Evolutionary conservation across 2,113 vertebrate species (phyloP).

Genomic region (Ctenomys sociabilis): DNA sequence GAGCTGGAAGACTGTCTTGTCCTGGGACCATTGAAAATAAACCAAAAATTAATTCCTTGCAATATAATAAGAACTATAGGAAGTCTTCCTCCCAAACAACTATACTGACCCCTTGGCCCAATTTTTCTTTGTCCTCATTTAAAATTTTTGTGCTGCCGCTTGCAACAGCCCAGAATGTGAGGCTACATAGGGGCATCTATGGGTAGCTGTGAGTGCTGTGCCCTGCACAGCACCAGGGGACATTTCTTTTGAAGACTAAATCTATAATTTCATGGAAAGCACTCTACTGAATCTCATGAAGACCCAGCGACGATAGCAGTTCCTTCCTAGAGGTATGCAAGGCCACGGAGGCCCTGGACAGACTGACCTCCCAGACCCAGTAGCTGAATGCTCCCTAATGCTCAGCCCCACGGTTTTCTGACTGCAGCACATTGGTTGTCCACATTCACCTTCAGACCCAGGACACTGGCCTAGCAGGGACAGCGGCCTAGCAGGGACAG

Average conservation of each 20-base stretch:
- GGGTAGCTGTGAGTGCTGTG: not conserved
- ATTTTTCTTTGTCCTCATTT: constrained; percentile 9
- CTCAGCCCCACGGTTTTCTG: not conserved
- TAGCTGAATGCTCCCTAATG: not conserved
- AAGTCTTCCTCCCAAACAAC: not conserved
- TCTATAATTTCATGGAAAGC: not conserved
- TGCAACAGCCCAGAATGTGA: not conserved
- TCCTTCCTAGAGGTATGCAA: not conserved
- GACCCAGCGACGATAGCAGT: not conserved
- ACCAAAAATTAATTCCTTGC: constrained; percentile 5
- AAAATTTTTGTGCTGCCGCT: not conserved
- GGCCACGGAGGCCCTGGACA: not conserved
- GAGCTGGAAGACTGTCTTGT: constrained; percentile 3
- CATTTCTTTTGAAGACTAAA: not conserved
- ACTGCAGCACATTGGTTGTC: not conserved
- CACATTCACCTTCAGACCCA: not conserved
- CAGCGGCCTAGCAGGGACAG: not conserved
- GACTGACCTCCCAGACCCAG: not conserved
- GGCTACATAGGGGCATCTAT: not conserved
- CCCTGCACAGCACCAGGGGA: not conserved
- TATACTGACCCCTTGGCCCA: not conserved
- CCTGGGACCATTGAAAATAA: not conserved
- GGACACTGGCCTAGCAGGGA: not conserved
- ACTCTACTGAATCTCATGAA: not conserved
- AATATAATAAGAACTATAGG: not conserved